A percentile compares a stretch with the other conserved stretches of the same genome.
Evolutionary conservation across 2,888 invertebrate genomes (phyloP).

Genomic region (Gastrophysa polygoni): DNA sequence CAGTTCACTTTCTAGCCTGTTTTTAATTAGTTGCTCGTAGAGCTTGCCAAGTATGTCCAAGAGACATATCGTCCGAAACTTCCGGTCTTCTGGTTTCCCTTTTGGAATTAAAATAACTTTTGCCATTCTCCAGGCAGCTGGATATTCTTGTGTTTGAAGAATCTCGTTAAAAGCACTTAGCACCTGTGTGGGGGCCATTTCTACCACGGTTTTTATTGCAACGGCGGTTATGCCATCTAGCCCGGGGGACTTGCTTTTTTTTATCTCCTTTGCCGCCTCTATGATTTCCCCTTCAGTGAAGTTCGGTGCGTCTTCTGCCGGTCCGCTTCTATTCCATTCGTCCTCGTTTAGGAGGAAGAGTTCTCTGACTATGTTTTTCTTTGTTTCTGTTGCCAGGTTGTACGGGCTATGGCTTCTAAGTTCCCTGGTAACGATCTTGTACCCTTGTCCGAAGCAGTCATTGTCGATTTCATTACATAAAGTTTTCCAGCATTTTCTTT

Average conservation of each 20-base stretch:
- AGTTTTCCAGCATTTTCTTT: background rate
- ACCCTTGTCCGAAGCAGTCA: background rate
- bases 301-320: too few relatives aligned
- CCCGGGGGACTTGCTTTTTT: background rate
- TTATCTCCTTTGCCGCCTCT: background rate
- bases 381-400: background rate
- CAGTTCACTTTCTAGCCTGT: constrained; percentile 6
- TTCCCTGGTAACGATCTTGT: background rate
- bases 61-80: background rate
- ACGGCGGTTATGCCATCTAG: background rate
- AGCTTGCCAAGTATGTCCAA: background rate
- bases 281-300: background rate
- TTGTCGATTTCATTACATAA: background rate
- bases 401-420: background rate
- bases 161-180: background rate
- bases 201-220: background rate
- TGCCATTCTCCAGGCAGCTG: background rate
- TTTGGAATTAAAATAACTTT: background rate
- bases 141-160: background rate
- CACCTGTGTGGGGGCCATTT: background rate
- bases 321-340: too few relatives aligned
- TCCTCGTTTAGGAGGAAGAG: background rate
- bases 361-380: background rate
- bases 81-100: background rate
- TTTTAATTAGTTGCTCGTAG: background rate